phyloP scores from a whole-genome alignment of 2,888 invertebrate genomes.

The Nudaria mundana region DNA sequence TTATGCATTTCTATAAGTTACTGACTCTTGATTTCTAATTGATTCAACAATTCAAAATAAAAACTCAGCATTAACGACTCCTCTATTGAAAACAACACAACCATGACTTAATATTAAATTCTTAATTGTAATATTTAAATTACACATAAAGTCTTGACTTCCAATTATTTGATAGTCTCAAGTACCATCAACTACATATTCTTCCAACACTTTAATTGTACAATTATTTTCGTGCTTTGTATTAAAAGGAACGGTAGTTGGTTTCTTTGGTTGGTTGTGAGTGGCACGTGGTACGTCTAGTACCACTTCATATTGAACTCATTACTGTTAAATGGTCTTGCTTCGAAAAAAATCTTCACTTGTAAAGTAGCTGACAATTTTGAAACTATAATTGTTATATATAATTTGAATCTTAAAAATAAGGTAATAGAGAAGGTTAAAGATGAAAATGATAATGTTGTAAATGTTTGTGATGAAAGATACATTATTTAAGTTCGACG shows the following conservation, averaged over 20 bases:
- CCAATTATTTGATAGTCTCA: slow-evolving; percentile 66
- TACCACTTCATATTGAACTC: slow-evolving; percentile 74
- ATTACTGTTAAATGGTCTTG: slow-evolving; percentile 78
- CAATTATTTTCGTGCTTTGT: slow-evolving; percentile 76
- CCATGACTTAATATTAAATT: slow-evolving; percentile 20
- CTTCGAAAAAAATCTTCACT: slow-evolving; percentile 65
- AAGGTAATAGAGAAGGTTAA: slow-evolving; percentile 14
- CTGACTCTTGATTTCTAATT: not conserved
- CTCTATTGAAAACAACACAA: slow-evolving; percentile 16
- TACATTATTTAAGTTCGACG: slow-evolving; percentile 70
- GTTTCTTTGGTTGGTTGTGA: slow-evolving; percentile 61
- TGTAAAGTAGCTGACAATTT: slow-evolving; percentile 50
- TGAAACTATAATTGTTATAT: slow-evolving; percentile 2
- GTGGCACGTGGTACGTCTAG: slow-evolving; percentile 76
- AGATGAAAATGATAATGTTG: slow-evolving; percentile 30
- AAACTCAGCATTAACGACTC: not conserved
- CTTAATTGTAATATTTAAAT: slow-evolving; percentile 26
- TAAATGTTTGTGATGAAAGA: slow-evolving; percentile 52
- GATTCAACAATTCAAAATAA: not conserved
- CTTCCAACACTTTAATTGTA: slow-evolving; percentile 70
- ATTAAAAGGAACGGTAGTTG: slow-evolving; percentile 73
- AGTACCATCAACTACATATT: slow-evolving; percentile 60
- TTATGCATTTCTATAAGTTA: not conserved
- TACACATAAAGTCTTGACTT: slow-evolving; percentile 57
- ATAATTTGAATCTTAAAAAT: slow-evolving; percentile 30